Base-by-base conservation (phyloP, 2,888 invertebrate species). In the Aphrophora alni region DNA sequence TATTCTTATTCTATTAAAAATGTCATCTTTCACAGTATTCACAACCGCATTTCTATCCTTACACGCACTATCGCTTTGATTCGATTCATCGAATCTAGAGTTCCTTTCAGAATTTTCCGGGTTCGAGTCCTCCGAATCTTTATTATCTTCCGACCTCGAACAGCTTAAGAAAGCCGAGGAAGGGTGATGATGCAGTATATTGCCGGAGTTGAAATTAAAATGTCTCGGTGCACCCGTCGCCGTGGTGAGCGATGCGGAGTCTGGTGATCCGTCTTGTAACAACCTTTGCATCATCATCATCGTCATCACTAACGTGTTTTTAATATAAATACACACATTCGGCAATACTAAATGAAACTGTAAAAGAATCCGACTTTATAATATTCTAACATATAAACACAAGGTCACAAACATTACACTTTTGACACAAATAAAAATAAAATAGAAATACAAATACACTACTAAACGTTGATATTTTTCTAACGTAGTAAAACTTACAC, bases 161-260 rank as follows among this genome's bases (percentile, higher is more conserved):
- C 74, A 79, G 14, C 78, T 74, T 14, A 82, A 80, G 69, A 80
- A 80, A 14, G 82, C 80, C 27, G 80, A 80, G 7, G 76, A 70
- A 8, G 82, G 80, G 27, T 80, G 80, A 25, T 80, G 82, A 24
- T 75, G 77, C 44, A 82, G 81, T 38, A 77, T 51, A 68, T 72
- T 74, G 25, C 77, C 72, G 26, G 70, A 51, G 28, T 72, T 70
- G 75, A 76, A 69, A 76, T 77, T 80, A 77, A 82, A 51, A 71
- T 71, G 59, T 33, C 78, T 71, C 25, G 77, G 71, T 25, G 81
- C 44, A 33, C 59, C n/a, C 33, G 77, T 69, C 69, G 72, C 44
- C 89, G 87, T 28, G 89, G 88, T 82, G 88, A 88, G 85, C 88
- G 88, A 4, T 71, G 87, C 87, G 84, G 88, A 89, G 80, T 88